Evolutionary conservation across 2,113 vertebrate species (phyloP).

Genomic region (Pelobates fuscus): DNA sequence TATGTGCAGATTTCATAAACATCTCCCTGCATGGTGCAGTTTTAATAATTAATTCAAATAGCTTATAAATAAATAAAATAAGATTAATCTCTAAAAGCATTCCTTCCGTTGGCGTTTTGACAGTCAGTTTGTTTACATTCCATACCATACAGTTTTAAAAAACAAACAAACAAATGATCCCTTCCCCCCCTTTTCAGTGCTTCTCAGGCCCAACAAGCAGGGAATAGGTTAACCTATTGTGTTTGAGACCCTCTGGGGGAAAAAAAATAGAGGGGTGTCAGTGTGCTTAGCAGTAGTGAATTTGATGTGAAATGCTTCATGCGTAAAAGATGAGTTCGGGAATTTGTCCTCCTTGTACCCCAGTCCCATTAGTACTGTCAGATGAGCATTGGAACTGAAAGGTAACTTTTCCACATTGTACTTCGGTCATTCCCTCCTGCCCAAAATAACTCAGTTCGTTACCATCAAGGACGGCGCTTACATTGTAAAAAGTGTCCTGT

Average conservation of each 20-base stretch:
- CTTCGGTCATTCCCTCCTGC: slow-evolving; percentile 97
- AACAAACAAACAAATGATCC: slow-evolving; percentile 55
- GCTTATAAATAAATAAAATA: slow-evolving; percentile 84
- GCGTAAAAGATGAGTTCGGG: slow-evolving; percentile 97
- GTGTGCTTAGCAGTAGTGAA: slow-evolving; percentile 66
- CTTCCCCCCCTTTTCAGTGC: slow-evolving; percentile 61
- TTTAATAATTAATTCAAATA: slow-evolving; percentile 79
- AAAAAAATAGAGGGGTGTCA: not conserved
- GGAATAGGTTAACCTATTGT: slow-evolving; percentile 44
- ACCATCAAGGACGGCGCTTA: slow-evolving; percentile 89
- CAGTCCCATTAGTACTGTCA: slow-evolving; percentile 96
- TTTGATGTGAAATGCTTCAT: slow-evolving; percentile 69
- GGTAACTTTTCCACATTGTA: slow-evolving; percentile 91
- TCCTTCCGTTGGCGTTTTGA: slow-evolving; percentile 69
- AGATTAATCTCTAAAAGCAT: slow-evolving; percentile 74
- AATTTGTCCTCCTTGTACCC: slow-evolving; percentile 97
- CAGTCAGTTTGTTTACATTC: slow-evolving; percentile 64
- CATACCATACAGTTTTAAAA: slow-evolving; percentile 60
- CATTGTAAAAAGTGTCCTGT: slow-evolving; percentile 93
- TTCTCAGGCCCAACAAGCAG: slow-evolving; percentile 32
- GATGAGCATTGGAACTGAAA: slow-evolving; percentile 99
- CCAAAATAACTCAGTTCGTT: slow-evolving; percentile 96
- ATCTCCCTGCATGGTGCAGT: slow-evolving; percentile 67
- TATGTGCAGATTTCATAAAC: slow-evolving; percentile 72
- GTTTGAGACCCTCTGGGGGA: not conserved